phyloP scores from a whole-genome alignment of 2,797 vertebrate genomes.

The Salarias fasciatus region DNA sequence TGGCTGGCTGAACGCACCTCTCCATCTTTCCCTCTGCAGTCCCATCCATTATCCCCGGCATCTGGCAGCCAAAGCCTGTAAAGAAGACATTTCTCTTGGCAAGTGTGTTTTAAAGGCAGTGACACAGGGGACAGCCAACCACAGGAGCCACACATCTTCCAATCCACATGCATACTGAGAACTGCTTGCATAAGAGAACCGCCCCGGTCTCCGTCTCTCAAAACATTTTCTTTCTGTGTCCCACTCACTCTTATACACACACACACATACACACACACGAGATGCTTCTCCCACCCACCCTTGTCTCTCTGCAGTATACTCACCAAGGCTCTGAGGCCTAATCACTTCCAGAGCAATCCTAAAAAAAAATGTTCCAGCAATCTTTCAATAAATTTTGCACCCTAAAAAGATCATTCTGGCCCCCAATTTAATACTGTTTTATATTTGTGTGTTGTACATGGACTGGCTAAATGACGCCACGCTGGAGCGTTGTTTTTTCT shows the following conservation, averaged over 20 bases:
- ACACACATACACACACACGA: not conserved
- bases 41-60: constrained; percentile 71
- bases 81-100: constrained; percentile 83
- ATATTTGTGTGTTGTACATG: constrained; percentile 15
- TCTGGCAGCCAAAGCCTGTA: constrained; percentile 75
- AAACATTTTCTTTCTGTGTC: constrained; percentile 55
- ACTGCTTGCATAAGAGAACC: constrained; percentile 72
- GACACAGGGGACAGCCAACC: constrained; percentile 83
- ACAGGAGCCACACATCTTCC: constrained; percentile 79
- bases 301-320: constrained; percentile 62
- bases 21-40: constrained; percentile 58
- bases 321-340: constrained; percentile 74
- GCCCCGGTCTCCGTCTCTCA: constrained; percentile 51
- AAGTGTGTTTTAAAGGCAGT: constrained; percentile 75
- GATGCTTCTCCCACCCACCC: constrained; percentile 48
- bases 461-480: not conserved
- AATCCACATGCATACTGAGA: constrained; percentile 73
- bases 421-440: constrained; percentile 42
- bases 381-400: constrained; percentile 59
- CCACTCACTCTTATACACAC: constrained; percentile 26
- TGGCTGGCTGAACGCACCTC: constrained; percentile 61
- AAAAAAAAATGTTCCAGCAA: constrained; percentile 61
- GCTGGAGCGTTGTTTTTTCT: constrained; percentile 9
- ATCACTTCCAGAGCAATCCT: constrained; percentile 80
- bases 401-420: constrained; percentile 50